These are phyloP conservation scores for Blennius ocellaris DNA, from an alignment of 2,113 vertebrate genomes.

Conservation along the genomic window DNA sequence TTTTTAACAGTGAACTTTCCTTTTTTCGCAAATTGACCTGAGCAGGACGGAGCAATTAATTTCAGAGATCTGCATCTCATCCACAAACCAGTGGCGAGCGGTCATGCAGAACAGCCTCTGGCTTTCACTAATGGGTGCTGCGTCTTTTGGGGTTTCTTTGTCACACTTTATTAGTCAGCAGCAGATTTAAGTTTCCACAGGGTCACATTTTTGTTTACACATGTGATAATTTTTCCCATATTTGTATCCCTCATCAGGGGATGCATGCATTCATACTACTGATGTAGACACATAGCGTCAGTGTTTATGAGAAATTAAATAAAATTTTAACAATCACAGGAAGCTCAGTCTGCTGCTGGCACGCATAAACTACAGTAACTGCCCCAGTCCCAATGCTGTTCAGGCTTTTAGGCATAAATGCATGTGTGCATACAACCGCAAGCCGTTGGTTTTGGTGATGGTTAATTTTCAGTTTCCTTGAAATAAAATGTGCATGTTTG, in stretches of 20 bases:
- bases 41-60: not conserved
- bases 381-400: conserved; percentile 10
- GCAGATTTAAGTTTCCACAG: conserved; percentile 21
- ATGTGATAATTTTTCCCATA: no score
- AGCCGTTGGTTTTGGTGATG: not conserved
- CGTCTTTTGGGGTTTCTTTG: not conserved
- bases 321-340: not conserved
- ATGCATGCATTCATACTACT: not conserved
- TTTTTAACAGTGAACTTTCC: no score
- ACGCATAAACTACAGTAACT: not conserved
- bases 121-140: not conserved
- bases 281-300: not conserved
- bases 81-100: not conserved
- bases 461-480: not conserved
- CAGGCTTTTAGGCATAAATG: not conserved
- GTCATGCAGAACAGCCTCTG: not conserved
- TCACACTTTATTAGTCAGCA: conserved; percentile 39
- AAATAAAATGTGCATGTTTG: no score
- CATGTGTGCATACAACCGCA: conserved; percentile 11
- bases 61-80: conserved; percentile 2
- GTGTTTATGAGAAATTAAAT: not conserved
- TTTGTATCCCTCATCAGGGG: no score
- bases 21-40: not conserved
- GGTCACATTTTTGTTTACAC: no score
- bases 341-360: not conserved